Evolutionary conservation across 2,797 vertebrate species (phyloP).

Genomic region (Phataginus tetradactyla): DNA sequence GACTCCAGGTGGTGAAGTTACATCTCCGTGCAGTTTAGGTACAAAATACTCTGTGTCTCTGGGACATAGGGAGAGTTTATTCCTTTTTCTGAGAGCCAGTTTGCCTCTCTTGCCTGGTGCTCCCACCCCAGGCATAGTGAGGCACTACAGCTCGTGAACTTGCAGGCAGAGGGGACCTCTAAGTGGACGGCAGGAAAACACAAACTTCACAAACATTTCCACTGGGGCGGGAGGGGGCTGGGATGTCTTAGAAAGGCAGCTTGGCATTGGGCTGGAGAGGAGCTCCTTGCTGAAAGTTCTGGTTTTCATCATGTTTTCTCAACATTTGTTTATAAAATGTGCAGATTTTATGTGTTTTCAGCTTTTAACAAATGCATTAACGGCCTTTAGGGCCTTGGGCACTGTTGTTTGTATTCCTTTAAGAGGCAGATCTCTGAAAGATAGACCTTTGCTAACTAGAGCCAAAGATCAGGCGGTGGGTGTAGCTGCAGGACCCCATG

Average conservation of each 20-base stretch:
- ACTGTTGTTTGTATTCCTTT: conserved; percentile 24
- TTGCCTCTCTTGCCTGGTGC: neutral
- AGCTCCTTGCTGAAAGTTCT: conserved; percentile 30
- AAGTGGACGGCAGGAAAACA: neutral
- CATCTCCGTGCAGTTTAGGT: neutral
- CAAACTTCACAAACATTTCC: neutral
- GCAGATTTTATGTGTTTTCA: conserved; percentile 50
- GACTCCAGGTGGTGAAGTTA: neutral
- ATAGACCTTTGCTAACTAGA: conserved; percentile 42
- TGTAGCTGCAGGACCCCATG: neutral
- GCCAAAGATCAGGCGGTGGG: neutral
- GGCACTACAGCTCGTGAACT: neutral
- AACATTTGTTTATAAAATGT: conserved; percentile 46
- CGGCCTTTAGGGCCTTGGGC: neutral
- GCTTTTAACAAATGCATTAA: conserved; percentile 29
- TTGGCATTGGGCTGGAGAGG: neutral
- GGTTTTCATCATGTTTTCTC: conserved; percentile 44
- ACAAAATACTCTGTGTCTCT: neutral
- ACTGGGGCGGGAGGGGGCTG: neutral
- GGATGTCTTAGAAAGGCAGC: neutral
- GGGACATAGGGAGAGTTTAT: neutral
- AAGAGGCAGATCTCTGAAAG: conserved; percentile 16
- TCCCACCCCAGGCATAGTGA: neutral
- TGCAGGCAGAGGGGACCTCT: neutral
- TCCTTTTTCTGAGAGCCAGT: neutral